Evolutionary conservation across 2,888 invertebrate species (phyloP).

Genomic region (Romanomermis culicivorax): DNA sequence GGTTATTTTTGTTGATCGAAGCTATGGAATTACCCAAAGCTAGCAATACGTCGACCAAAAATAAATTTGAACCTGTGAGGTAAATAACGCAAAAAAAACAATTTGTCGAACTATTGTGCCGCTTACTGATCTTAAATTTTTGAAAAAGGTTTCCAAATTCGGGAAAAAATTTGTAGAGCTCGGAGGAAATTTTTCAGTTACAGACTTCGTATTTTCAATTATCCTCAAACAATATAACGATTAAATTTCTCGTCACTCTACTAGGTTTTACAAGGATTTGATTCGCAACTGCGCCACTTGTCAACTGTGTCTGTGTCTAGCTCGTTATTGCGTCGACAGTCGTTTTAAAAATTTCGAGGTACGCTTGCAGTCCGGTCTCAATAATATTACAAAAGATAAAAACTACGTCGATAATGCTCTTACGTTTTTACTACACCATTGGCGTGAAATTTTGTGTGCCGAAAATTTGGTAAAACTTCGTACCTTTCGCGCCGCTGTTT

Average conservation of each 20-base stretch:
- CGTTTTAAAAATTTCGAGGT: neutral
- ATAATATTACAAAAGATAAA: too few species aligned
- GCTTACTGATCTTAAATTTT: too few species aligned
- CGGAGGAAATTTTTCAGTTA: too few species aligned
- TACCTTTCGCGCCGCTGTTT: neutral
- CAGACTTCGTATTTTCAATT: too few species aligned
- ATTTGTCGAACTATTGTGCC: neutral
- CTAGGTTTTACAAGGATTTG: neutral
- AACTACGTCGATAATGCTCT: conserved; percentile 15
- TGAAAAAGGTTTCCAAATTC: too few species aligned
- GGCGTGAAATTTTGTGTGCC: conserved; percentile 22
- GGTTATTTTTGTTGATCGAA: conserved; percentile 17
- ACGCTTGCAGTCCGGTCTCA: neutral
- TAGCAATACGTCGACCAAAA: neutral
- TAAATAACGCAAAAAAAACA: too few species aligned
- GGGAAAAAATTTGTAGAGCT: too few species aligned
- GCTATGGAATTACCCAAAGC: conserved; percentile 13
- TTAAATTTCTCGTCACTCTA: neutral
- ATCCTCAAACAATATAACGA: too few species aligned
- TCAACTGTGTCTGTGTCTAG: conserved; percentile 4
- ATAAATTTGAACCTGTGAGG: neutral
- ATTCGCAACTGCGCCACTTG: conserved; percentile 11
- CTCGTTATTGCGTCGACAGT: conserved; percentile 5
- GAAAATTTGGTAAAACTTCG: conserved; percentile 14
- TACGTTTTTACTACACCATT: conserved; percentile 22